A percentile compares a stretch with the other conserved stretches of the same genome.
Conservation (phyloP, 2,888 invertebrate species). For the Calephelis perditalis region DNA sequence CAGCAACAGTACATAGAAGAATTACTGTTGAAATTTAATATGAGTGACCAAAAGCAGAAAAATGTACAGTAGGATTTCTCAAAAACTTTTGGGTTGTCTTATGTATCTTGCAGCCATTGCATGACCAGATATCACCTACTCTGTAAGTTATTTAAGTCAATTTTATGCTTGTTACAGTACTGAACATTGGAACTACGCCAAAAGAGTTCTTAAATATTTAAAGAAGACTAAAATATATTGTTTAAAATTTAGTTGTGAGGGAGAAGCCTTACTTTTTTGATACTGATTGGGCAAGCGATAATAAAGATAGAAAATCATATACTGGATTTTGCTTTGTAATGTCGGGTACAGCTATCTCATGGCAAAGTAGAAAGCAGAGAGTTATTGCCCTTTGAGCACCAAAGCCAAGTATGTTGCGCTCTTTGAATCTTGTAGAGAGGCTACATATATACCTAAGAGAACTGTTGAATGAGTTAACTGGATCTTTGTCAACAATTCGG, state of each 20-base stretch:
- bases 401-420: neutral
- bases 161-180: neutral
- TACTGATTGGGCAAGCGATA: too few species aligned
- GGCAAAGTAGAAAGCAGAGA: neutral
- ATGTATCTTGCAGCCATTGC: neutral
- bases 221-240: neutral
- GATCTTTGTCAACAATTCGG: neutral
- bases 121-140: neutral
- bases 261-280: too few species aligned
- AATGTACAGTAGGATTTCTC: neutral
- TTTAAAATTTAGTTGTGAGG: neutral
- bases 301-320: too few species aligned
- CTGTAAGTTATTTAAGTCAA: neutral
- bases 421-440: neutral
- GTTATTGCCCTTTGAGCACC: neutral
- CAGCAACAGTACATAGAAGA: conserved; percentile 2
- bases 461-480: conserved; percentile 1
- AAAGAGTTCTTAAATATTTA: neutral
- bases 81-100: neutral
- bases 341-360: neutral
- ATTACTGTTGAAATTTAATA: neutral
- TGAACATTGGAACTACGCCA: neutral
- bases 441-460: neutral
- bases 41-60: neutral
- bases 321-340: too few species aligned